Evolutionary conservation across 2,113 vertebrate genomes (phyloP).

Genomic region (Syrrhaptes paradoxus): DNA sequence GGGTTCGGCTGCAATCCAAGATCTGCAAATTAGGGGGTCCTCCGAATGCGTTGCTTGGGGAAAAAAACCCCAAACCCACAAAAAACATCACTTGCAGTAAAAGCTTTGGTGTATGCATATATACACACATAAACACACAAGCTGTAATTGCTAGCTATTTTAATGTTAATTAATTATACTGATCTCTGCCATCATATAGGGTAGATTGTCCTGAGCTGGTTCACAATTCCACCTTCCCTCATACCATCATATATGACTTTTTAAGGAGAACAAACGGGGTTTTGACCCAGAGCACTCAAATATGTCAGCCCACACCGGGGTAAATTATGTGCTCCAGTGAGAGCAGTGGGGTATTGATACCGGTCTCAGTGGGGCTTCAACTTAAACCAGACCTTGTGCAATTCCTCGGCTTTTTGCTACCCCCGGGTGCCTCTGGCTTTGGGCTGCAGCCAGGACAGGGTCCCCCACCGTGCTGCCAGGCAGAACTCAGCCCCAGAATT

Average conservation of each 20-base stretch:
- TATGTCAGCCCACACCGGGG: neutral
- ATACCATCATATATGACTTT: no score
- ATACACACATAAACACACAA: neutral
- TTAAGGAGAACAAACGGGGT: neutral
- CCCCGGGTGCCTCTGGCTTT: neutral
- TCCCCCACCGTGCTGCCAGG: accelerated
- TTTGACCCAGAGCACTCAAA: neutral
- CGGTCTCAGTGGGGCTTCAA: neutral
- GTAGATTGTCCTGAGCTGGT: neutral
- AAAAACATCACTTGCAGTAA: neutral
- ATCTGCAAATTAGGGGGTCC: no score
- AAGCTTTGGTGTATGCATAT: neutral
- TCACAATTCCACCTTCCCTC: neutral
- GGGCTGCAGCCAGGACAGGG: neutral
- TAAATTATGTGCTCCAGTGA: neutral
- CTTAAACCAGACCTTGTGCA: neutral
- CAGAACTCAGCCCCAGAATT: neutral
- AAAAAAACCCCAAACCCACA: no score
- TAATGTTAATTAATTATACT: no score
- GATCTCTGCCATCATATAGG: neutral
- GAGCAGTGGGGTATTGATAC: accelerated
- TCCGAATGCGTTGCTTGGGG: neutral
- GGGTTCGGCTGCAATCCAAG: neutral
- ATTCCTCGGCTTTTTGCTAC: neutral
- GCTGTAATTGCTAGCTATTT: neutral